Evolutionary conservation across 2,888 invertebrate species (phyloP).

Genomic region (Agelastica alni): DNA sequence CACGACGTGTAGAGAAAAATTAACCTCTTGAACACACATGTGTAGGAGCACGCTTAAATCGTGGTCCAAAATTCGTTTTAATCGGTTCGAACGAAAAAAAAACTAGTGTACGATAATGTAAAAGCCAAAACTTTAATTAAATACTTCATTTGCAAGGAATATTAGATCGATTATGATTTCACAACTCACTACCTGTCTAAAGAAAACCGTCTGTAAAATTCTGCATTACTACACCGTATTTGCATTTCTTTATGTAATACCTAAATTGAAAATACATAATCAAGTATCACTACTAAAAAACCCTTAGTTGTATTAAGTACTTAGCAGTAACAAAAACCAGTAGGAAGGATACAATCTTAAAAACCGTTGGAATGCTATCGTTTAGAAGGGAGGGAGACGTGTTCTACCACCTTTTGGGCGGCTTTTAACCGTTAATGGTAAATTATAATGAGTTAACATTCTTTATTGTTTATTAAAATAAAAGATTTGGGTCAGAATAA

Average conservation of each 20-base stretch:
- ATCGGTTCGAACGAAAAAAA: neutral
- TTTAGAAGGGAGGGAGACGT: constrained; percentile 39
- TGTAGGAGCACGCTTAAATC: constrained; percentile 4
- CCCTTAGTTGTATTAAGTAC: too few species aligned
- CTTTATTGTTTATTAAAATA: neutral
- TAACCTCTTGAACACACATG: constrained; percentile 20
- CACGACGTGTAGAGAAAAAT: constrained; percentile 14
- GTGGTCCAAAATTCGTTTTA: neutral
- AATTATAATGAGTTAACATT: constrained; percentile 4
- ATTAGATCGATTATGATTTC: constrained; percentile 18
- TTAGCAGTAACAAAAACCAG: too few species aligned
- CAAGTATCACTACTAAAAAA: too few species aligned
- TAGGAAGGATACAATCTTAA: too few species aligned
- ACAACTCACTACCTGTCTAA: constrained; percentile 10
- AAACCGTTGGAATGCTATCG: constrained; percentile 44
- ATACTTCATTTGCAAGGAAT: neutral
- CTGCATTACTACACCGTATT: too few species aligned
- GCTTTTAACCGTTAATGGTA: constrained; percentile 7
- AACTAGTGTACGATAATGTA: constrained; percentile 1
- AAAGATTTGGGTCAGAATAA: neutral
- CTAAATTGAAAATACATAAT: too few species aligned
- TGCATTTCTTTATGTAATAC: too few species aligned
- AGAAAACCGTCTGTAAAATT: constrained; percentile 6
- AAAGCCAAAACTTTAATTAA: neutral
- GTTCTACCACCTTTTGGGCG: constrained; percentile 19